Conservation (phyloP, 1,140 invertebrate genomes). For the Chironomus tepperi region DNA sequence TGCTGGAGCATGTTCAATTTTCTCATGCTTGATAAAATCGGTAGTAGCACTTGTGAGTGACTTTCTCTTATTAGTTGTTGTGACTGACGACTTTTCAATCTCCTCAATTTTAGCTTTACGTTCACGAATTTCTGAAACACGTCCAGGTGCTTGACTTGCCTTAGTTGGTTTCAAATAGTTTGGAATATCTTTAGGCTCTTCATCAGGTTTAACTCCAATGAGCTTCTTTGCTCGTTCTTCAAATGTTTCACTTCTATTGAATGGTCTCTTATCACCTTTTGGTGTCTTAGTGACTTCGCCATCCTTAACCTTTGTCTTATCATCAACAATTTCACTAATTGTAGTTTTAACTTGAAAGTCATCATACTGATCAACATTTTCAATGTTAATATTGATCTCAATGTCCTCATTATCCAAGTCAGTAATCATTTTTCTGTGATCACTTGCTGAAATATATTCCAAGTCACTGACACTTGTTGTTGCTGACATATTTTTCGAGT, state of each 20-base stretch:
- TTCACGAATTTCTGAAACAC: conserved; percentile 13
- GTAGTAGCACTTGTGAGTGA: background rate
- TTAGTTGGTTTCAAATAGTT: conserved; percentile 31
- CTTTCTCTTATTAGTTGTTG: conserved; percentile 31
- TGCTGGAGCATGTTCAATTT: background rate
- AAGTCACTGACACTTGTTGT: conserved; percentile 45
- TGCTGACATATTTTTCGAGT: conserved; percentile 33
- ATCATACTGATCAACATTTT: conserved; percentile 19
- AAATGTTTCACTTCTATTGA: conserved; percentile 55
- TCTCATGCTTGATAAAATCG: conserved; percentile 21
- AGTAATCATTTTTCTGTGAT: conserved; percentile 36
- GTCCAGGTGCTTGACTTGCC: background rate
- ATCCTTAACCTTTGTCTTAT: conserved; percentile 28
- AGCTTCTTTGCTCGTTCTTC: conserved; percentile 58
- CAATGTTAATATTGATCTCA: conserved; percentile 28
- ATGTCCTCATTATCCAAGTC: conserved; percentile 38
- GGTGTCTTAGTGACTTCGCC: too few species aligned
- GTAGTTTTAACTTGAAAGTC: conserved; percentile 9
- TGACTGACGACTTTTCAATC: conserved; percentile 26
- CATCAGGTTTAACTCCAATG: conserved; percentile 44
- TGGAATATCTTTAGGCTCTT: conserved; percentile 29
- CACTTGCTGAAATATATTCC: conserved; percentile 38
- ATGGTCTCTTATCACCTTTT: conserved; percentile 29
- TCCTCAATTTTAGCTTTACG: conserved; percentile 23
- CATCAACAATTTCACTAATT: conserved; percentile 25